Evolutionary conservation across 2,797 vertebrate species (phyloP).

Genomic region (Lutjanus campechanus): DNA sequence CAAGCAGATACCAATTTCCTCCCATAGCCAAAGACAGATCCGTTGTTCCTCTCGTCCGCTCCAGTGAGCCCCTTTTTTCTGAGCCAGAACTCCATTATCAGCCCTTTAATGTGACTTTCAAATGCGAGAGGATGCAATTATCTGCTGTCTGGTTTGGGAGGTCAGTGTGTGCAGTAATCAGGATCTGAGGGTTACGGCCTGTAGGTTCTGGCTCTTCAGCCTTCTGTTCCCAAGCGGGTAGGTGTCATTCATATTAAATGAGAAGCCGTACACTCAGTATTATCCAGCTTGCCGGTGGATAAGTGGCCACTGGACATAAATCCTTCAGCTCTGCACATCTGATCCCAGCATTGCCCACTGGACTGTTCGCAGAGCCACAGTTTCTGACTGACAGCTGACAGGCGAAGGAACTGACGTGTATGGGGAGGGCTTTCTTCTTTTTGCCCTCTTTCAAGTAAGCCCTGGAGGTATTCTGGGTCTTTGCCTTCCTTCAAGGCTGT

Average conservation of each 20-base stretch:
- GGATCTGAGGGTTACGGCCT: slow-evolving; percentile 18
- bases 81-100: slow-evolving; percentile 63
- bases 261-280: slow-evolving; percentile 21
- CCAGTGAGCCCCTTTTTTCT: slow-evolving; percentile 41
- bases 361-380: neutral
- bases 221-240: slow-evolving; percentile 24
- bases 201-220: slow-evolving; percentile 33
- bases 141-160: slow-evolving; percentile 64
- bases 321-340: slow-evolving; percentile 5
- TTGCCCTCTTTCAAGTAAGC: slow-evolving; percentile 7
- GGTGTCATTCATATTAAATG: slow-evolving; percentile 47
- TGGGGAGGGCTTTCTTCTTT: slow-evolving; percentile 5
- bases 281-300: slow-evolving; percentile 11
- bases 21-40: slow-evolving; percentile 50
- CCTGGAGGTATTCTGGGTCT: neutral
- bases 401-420: neutral
- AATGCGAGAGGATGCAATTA: slow-evolving; percentile 64
- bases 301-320: slow-evolving; percentile 11
- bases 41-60: slow-evolving; percentile 56
- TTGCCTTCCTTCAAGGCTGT: neutral
- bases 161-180: slow-evolving; percentile 47
- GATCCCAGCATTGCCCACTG: neutral
- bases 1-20: slow-evolving; percentile 45
- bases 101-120: slow-evolving; percentile 66
- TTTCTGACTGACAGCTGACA: slow-evolving; percentile 28